These are phyloP conservation scores for Sphenopsis melanotis DNA, from an alignment of 2,797 vertebrate genomes.

Conservation along the genomic window DNA sequence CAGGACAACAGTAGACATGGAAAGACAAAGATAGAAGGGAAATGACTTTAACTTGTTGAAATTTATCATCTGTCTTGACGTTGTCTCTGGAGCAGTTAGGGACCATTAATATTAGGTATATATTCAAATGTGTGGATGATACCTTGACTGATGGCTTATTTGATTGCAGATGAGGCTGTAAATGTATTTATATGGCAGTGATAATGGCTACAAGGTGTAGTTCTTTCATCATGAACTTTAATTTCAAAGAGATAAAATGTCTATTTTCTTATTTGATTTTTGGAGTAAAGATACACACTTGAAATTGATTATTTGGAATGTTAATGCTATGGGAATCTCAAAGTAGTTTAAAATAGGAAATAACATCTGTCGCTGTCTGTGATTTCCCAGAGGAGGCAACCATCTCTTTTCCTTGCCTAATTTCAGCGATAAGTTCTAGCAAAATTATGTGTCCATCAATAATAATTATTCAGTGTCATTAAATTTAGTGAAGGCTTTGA, in stretches of 20 bases:
- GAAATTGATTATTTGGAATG: conserved; percentile 29
- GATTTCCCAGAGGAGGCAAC: background rate
- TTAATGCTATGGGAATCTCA: background rate
- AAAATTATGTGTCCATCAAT: background rate
- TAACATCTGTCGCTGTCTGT: background rate
- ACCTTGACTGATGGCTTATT: background rate
- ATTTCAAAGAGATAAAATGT: background rate
- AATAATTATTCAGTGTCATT: background rate
- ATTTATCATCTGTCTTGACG: background rate
- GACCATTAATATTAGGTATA: background rate
- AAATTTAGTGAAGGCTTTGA: background rate
- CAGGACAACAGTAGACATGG: background rate
- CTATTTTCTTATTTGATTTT: conserved; percentile 5
- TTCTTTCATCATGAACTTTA: background rate
- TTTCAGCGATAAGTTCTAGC: background rate
- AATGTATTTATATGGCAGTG: background rate
- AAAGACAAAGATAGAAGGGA: background rate
- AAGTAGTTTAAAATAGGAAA: background rate
- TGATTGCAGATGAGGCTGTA: background rate
- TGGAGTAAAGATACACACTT: background rate
- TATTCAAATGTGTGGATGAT: background rate
- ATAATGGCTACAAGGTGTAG: background rate
- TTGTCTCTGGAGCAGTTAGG: background rate
- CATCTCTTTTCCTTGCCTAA: background rate
- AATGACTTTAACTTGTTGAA: background rate